These are phyloP conservation scores for Acheta domesticus DNA, from an alignment of 2,888 invertebrate genomes.

Conservation along the genomic window DNA sequence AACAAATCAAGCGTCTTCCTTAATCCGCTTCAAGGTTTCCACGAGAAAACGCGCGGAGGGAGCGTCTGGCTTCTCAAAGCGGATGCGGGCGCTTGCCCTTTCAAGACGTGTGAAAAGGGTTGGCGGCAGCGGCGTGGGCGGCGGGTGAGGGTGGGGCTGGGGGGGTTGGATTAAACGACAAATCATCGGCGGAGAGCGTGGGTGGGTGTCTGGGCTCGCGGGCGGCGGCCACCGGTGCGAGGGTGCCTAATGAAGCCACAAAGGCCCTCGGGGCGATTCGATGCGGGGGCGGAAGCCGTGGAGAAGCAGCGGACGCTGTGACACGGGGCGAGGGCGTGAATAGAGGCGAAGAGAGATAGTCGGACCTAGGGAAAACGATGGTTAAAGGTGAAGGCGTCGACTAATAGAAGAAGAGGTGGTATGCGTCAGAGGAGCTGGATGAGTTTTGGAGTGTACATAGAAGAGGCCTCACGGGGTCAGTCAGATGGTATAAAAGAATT, in stretches of 20 bases:
- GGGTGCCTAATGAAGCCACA: neutral
- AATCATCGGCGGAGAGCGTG: neutral
- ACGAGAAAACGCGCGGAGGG: neutral
- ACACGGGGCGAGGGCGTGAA: neutral
- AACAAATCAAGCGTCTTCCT: neutral
- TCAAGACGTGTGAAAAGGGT: conserved; percentile 2
- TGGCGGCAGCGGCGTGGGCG: neutral
- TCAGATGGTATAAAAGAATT: too few species aligned
- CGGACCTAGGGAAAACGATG: too few species aligned
- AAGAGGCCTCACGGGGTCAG: too few species aligned
- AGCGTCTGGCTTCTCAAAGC: neutral
- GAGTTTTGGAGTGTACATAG: too few species aligned
- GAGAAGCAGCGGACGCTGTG: neutral
- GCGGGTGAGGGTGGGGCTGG: too few species aligned
- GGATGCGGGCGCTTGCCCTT: neutral
- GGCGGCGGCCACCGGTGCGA: too few species aligned
- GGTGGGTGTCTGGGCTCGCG: neutral
- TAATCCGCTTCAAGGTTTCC: conserved; percentile 11
- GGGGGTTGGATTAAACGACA: neutral
- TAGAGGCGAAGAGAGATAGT: neutral
- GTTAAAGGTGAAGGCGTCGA: too few species aligned
- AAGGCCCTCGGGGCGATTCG: neutral
- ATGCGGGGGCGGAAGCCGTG: neutral
- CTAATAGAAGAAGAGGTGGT: too few species aligned
- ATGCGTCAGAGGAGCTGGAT: too few species aligned